These are phyloP conservation scores for Suncus etruscus DNA, from an alignment of 2,113 vertebrate species.

Conservation along the genomic window DNA sequence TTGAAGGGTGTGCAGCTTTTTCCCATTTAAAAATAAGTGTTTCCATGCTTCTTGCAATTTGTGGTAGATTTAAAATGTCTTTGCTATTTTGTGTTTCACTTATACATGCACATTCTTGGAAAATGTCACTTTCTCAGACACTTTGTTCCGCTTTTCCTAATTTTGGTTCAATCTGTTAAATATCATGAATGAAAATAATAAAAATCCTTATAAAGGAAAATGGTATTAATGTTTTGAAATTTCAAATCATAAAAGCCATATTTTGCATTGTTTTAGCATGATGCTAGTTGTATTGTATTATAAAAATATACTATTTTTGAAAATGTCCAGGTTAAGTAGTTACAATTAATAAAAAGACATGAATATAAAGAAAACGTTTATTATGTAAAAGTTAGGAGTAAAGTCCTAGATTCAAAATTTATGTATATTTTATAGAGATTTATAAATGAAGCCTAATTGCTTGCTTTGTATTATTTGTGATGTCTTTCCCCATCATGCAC, in stretches of 20 bases:
- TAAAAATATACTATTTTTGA: slow-evolving; percentile 59
- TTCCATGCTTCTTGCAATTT: slow-evolving; percentile 89
- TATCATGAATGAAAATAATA: slow-evolving; percentile 76
- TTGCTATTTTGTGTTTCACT: slow-evolving; percentile 85
- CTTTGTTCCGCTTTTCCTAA: slow-evolving; percentile 75
- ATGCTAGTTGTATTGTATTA: slow-evolving; percentile 57
- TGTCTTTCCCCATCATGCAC: neutral
- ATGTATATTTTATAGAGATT: slow-evolving; percentile 45
- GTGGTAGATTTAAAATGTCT: slow-evolving; percentile 87
- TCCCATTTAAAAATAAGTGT: slow-evolving; percentile 88
- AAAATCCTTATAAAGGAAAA: slow-evolving; percentile 71
- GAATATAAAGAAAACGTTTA: slow-evolving; percentile 27
- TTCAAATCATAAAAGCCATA: slow-evolving; percentile 72
- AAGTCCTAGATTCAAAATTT: neutral
- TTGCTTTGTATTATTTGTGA: slow-evolving; percentile 30
- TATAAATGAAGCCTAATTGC: slow-evolving; percentile 31
- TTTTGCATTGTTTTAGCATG: slow-evolving; percentile 73
- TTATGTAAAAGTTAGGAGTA: slow-evolving; percentile 40
- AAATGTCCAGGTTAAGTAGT: slow-evolving; percentile 53
- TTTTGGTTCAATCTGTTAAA: slow-evolving; percentile 78
- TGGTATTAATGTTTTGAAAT: slow-evolving; percentile 76
- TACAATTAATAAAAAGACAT: slow-evolving; percentile 53
- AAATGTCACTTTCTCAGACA: slow-evolving; percentile 84
- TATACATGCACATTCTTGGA: slow-evolving; percentile 80
- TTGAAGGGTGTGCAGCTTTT: slow-evolving; percentile 86